These are phyloP conservation scores for Noctua janthe DNA, from an alignment of 2,888 invertebrate genomes.

Conservation along the genomic window DNA sequence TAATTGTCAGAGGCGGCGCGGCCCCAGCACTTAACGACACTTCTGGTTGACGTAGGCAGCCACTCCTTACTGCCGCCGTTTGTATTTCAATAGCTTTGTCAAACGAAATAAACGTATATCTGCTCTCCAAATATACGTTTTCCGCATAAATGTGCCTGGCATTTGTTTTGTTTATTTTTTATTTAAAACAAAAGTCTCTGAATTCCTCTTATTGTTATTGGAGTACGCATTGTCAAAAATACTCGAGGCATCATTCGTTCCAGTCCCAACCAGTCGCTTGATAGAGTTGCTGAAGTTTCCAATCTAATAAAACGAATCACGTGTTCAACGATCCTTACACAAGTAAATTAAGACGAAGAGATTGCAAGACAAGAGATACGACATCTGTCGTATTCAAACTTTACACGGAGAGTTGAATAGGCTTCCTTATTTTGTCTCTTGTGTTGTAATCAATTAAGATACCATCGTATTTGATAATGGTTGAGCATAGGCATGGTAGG, in stretches of 20 bases:
- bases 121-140: constrained; percentile 49
- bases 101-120: constrained; percentile 69
- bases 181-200: constrained; percentile 41
- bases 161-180: constrained; percentile 50
- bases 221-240: constrained; percentile 21
- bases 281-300: constrained; percentile 50
- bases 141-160: constrained; percentile 30
- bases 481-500: not conserved
- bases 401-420: constrained; percentile 16
- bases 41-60: constrained; percentile 78
- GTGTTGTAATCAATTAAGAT: not conserved
- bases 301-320: constrained; percentile 62
- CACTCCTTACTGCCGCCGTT: constrained; percentile 75
- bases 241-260: constrained; percentile 5
- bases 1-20: constrained; percentile 82
- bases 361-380: constrained; percentile 54
- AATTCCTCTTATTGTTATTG: constrained; percentile 27
- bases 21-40: constrained; percentile 82
- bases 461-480: not conserved
- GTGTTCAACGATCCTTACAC: constrained; percentile 47
- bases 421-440: constrained; percentile 7
- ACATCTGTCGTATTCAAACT: constrained; percentile 43
- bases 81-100: constrained; percentile 73
- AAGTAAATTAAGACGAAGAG: constrained; percentile 51
- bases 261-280: constrained; percentile 21